A percentile compares a stretch with the other conserved stretches of the same genome.
phyloP scores from a whole-genome alignment of 2,888 invertebrate genomes.

The Chrysodeixis includens region DNA sequence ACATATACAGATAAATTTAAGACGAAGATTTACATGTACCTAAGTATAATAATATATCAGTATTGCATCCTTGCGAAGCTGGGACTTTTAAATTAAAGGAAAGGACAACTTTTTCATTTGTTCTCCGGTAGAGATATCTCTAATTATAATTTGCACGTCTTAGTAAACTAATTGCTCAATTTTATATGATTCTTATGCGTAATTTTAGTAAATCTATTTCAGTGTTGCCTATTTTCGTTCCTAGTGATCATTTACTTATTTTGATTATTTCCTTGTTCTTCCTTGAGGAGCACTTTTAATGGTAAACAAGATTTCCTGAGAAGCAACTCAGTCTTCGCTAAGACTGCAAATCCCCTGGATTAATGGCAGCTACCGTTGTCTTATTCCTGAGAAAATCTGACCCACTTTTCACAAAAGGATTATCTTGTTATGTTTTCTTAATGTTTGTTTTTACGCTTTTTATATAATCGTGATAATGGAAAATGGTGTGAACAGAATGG shows the following conservation, averaged over 20 bases:
- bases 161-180: too few species aligned
- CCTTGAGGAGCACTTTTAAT: slow-evolving; percentile 33
- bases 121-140: too few species aligned
- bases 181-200: too few species aligned
- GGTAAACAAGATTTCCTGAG: slow-evolving; percentile 43
- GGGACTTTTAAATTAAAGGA: too few species aligned
- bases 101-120: too few species aligned
- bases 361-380: slow-evolving; percentile 47
- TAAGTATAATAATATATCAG: too few species aligned
- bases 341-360: slow-evolving; percentile 56
- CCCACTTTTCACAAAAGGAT: slow-evolving; percentile 46
- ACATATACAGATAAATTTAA: too few species aligned
- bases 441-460: slow-evolving; percentile 41
- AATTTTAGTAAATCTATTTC: too few species aligned
- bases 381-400: slow-evolving; percentile 38
- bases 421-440: slow-evolving; percentile 43
- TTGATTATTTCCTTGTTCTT: slow-evolving; percentile 17
- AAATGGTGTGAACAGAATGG: slow-evolving; percentile 10
- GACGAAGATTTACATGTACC: too few species aligned
- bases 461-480: slow-evolving; percentile 11
- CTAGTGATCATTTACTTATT: neutral
- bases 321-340: slow-evolving; percentile 42
- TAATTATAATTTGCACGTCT: too few species aligned
- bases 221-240: neutral
- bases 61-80: too few species aligned